A percentile compares a stretch with the other conserved stretches of the same genome.
Evolutionary conservation across 1,140 invertebrate species (phyloP).

Genomic region (Lucilia sericata): DNA sequence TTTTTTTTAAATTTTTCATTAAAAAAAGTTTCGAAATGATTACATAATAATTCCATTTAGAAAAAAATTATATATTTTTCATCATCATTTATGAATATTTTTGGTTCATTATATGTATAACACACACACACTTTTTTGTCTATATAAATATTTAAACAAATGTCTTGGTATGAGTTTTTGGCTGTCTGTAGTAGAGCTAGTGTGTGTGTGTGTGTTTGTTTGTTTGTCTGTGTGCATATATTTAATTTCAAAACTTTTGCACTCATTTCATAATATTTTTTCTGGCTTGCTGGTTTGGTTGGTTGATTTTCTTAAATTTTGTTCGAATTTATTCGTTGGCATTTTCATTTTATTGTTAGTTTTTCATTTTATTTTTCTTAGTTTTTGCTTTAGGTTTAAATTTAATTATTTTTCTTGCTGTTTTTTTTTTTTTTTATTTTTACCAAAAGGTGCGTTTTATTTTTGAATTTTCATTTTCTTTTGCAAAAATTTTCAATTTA

Average conservation of each 20-base stretch:
- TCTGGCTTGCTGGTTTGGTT: neutral
- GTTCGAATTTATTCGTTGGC: too few relatives aligned
- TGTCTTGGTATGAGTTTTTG: neutral
- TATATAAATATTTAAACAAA: too few relatives aligned
- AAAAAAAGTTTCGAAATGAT: neutral
- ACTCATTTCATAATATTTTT: constrained; percentile 44
- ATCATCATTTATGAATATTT: constrained; percentile 37
- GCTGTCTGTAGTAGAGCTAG: too few relatives aligned
- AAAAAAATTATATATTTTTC: constrained; percentile 5
- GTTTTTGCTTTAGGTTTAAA: neutral
- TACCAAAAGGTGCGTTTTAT: neutral
- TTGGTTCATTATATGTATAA: neutral
- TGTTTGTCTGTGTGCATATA: neutral
- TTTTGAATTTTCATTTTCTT: constrained; percentile 10
- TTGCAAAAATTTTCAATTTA: constrained; percentile 18
- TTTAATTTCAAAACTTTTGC: constrained; percentile 35
- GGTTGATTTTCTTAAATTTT: neutral
- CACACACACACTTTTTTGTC: neutral
- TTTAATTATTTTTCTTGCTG: neutral
- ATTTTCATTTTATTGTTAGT: constrained; percentile 32
- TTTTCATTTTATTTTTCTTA: neutral
- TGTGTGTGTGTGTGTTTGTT: neutral
- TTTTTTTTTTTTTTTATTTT: neutral
- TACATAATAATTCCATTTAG: constrained; percentile 23
- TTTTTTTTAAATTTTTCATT: constrained; percentile 17